These are phyloP conservation scores for Drosophila kambysellisi DNA, from an alignment of 2,888 invertebrate genomes.

Conservation along the genomic window DNA sequence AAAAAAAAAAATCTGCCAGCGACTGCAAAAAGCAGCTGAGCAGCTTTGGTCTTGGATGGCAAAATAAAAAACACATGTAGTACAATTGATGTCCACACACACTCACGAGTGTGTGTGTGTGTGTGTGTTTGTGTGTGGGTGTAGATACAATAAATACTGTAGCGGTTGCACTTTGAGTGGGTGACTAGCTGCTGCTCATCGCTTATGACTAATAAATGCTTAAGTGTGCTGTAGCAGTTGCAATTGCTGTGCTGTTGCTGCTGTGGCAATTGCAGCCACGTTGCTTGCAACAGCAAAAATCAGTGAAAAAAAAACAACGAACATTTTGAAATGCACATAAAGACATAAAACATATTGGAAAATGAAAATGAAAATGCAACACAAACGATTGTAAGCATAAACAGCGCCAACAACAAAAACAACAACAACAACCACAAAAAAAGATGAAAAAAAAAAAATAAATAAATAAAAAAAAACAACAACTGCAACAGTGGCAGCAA, in stretches of 20 bases:
- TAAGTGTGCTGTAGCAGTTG: constrained; percentile 31
- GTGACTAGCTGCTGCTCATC: constrained; percentile 45
- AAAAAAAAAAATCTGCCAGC: constrained; percentile 36
- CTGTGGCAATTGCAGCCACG: constrained; percentile 32
- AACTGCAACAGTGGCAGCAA: constrained; percentile 10
- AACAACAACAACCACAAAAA: constrained; percentile 1
- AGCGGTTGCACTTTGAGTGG: constrained; percentile 34
- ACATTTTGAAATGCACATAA: constrained; percentile 57
- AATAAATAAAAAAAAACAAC: constrained; percentile 4
- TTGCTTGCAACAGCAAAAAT: constrained; percentile 54
- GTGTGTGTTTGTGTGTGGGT: constrained; percentile 16
- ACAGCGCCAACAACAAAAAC: constrained; percentile 12
- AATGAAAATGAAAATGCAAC: constrained; percentile 64
- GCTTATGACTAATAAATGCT: constrained; percentile 51
- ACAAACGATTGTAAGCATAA: constrained; percentile 57
- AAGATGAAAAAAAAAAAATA: background rate
- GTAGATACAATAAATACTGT: constrained; percentile 7
- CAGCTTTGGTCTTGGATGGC: constrained; percentile 36
- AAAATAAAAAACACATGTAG: constrained; percentile 48
- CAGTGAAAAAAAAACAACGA: constrained; percentile 36
- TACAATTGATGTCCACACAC: constrained; percentile 47
- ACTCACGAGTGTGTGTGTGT: constrained; percentile 4
- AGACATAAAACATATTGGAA: constrained; percentile 65
- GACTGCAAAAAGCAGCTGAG: constrained; percentile 54
- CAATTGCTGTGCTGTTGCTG: constrained; percentile 31